Conservation (phyloP, 2,888 invertebrate species). For the Macroteleia sp. region DNA sequence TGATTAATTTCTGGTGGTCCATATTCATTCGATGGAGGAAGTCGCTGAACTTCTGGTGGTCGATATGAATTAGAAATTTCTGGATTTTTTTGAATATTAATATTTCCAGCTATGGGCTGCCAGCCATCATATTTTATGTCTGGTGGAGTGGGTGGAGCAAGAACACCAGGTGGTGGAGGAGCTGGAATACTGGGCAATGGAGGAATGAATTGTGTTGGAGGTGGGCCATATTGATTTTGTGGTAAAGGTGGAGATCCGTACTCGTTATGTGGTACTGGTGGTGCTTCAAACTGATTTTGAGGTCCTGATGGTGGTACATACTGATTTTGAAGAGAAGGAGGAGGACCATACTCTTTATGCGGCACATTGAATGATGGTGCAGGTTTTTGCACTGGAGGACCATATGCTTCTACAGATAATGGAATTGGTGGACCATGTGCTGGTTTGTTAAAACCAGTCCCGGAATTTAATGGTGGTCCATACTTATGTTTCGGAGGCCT, state of each 20-base stretch:
- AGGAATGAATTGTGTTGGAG: slow-evolving; percentile 68
- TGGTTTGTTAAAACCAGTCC: slow-evolving; percentile 63
- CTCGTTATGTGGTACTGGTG: slow-evolving; percentile 72
- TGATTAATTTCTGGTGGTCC: slow-evolving; percentile 31
- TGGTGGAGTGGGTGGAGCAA: slow-evolving; percentile 90
- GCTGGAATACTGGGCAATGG: slow-evolving; percentile 85
- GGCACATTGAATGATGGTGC: slow-evolving; percentile 70
- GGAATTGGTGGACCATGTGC: slow-evolving; percentile 75
- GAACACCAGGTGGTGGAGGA: slow-evolving; percentile 88
- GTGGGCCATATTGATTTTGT: slow-evolving; percentile 67
- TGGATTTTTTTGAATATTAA: slow-evolving; percentile 72
- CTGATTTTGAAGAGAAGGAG: slow-evolving; percentile 68
- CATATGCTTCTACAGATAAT: slow-evolving; percentile 78
- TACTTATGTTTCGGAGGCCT: slow-evolving; percentile 75
- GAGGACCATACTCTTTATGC: slow-evolving; percentile 74
- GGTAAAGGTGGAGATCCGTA: slow-evolving; percentile 34
- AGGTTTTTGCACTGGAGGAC: slow-evolving; percentile 74
- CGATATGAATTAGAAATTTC: slow-evolving; percentile 65
- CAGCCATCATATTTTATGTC: slow-evolving; percentile 93
- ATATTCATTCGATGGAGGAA: slow-evolving; percentile 30
- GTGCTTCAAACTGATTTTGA: slow-evolving; percentile 72
- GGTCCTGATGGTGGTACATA: slow-evolving; percentile 82
- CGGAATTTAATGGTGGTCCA: slow-evolving; percentile 74
- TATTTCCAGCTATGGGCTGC: slow-evolving; percentile 92
- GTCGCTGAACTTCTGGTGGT: slow-evolving; percentile 31